phyloP scores from a whole-genome alignment of 30 jellyfish, hydroid and myxozoan species.

The Turritopsis rubra region DNA sequence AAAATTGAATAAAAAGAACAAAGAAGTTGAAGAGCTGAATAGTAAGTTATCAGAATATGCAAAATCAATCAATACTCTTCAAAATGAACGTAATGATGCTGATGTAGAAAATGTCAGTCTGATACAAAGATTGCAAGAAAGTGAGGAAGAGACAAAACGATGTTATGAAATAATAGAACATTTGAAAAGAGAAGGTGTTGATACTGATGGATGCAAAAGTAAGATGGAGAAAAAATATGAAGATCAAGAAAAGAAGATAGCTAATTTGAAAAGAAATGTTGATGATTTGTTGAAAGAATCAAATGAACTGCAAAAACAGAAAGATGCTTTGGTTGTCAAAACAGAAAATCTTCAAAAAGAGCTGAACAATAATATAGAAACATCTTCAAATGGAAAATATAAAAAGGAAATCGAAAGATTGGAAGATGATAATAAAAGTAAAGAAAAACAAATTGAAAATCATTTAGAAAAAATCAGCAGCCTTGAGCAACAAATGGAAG shows the following conservation, averaged over 20 bases:
- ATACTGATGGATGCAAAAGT: neutral
- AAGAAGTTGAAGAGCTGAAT: neutral
- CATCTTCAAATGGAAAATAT: neutral
- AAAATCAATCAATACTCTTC: neutral
- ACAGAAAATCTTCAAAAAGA: too few relatives aligned
- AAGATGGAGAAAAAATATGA: neutral
- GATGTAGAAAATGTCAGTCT: neutral
- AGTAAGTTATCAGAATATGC: neutral
- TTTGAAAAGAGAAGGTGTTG: neutral
- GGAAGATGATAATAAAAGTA: neutral
- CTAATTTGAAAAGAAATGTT: too few relatives aligned
- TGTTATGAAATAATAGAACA: neutral
- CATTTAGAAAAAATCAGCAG: neutral
- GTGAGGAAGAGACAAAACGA: neutral
- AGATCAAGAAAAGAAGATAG: neutral
- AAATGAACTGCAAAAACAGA: too few relatives aligned
- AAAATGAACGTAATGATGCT: neutral
- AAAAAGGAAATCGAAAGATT: neutral
- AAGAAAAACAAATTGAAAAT: neutral
- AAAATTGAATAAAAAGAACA: neutral
- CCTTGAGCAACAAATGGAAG: neutral
- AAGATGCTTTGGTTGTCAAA: too few relatives aligned
- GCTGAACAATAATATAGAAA: neutral
- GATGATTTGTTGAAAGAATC: too few relatives aligned
- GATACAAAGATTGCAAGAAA: neutral